Percentiles rank a stretch among this genome's conserved stretches.
These are phyloP conservation scores for Anoplophora glabripennis DNA, from an alignment of 1,140 invertebrate genomes.

Conservation along the genomic window DNA sequence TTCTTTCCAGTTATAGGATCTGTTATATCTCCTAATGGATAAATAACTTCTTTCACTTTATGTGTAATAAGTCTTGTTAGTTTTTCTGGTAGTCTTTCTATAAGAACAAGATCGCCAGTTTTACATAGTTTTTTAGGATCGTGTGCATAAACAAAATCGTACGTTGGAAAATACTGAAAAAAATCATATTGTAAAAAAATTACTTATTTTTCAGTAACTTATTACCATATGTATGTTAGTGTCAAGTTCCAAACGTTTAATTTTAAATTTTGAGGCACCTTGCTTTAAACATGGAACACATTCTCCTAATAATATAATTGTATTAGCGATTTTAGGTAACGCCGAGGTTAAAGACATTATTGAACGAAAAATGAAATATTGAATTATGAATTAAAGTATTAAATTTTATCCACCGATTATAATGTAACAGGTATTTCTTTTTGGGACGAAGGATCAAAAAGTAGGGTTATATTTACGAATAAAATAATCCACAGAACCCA, in stretches of 20 bases:
- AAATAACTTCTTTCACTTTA: slow-evolving; percentile 74
- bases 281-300: slow-evolving; percentile 71
- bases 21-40: slow-evolving; percentile 75
- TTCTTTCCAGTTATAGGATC: slow-evolving; percentile 82
- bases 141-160: slow-evolving; percentile 68
- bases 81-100: slow-evolving; percentile 68
- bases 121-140: slow-evolving; percentile 76
- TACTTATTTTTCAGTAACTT: slow-evolving; percentile 24
- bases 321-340: slow-evolving; percentile 36
- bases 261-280: slow-evolving; percentile 72
- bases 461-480: too few species aligned
- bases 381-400: too few species aligned
- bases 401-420: too few species aligned
- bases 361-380: too few species aligned
- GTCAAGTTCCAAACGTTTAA: slow-evolving; percentile 69
- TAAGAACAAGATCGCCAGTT: slow-evolving; percentile 76
- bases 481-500: too few species aligned
- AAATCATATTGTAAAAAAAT: slow-evolving; percentile 27
- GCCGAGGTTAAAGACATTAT: too few species aligned
- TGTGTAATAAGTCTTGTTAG: slow-evolving; percentile 75
- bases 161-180: slow-evolving; percentile 74
- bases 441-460: too few species aligned
- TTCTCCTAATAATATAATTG: slow-evolving; percentile 59
- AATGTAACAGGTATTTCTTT: too few species aligned
- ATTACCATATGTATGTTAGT: slow-evolving; percentile 66